Base-by-base conservation (phyloP, 2,888 invertebrate species). In the Balanococcus diminutus region DNA sequence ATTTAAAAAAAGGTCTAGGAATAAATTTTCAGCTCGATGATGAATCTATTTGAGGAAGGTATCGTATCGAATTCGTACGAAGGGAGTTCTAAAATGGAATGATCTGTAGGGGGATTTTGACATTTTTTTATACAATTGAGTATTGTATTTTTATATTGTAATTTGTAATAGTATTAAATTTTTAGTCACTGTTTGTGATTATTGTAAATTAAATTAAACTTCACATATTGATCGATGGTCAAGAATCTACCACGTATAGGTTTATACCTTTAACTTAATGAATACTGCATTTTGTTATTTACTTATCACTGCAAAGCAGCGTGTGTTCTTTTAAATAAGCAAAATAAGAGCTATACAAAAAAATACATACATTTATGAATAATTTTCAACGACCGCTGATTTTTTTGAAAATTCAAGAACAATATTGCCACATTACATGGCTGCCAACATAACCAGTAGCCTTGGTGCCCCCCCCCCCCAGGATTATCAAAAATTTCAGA, bases 121-220 rank as follows among this genome's bases (percentile, higher is more conserved):
- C 11, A 22, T 9, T 56, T 56, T 56, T 56, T 19, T 51, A 19
- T 56, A 22, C 28, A 67, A 28, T 67, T 67, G 67, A 67, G 67
- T 67, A 67, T 67, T 67, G 67, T 67, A 67, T 67, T 67, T 67
- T 67, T 67, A 67, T 67, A 28, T 28, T 28, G 28, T 61, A 61
- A 25, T 25, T n/a, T 9, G 28, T 25, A 61, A 46, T 16, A 25
- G 61, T 67, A 28, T 67, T 67, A 67, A 67, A 67, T 67, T 28
- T 67, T 67, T 67, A 67, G 67, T 28, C 67, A 67, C 67, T 14
- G 0, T 14, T 67, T 67, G 28, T 67, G 67, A 67, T 67, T 61
- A 61, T 36, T 56, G 56, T n/a, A n/a, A 9, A 16, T 67, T 0
- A 28, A 67, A 28, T 67, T 67, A 28, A 67, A 25, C 5, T 67